These are phyloP conservation scores for Netelia melanura DNA, from an alignment of 2,888 invertebrate genomes.

Conservation along the genomic window DNA sequence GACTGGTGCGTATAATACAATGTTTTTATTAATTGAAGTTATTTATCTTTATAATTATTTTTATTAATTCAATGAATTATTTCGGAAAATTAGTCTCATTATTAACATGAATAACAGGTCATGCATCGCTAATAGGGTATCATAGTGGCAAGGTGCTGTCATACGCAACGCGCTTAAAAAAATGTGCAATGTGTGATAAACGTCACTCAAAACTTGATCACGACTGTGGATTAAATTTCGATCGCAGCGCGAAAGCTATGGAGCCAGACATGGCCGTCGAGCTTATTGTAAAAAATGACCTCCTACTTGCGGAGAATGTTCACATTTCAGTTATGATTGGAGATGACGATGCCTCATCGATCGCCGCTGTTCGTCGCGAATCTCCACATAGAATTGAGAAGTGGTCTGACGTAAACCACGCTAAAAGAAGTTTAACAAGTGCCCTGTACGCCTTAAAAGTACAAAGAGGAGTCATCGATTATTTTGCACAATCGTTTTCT, in stretches of 20 bases:
- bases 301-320: slow-evolving; percentile 55
- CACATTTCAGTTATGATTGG: slow-evolving; percentile 57
- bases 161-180: slow-evolving; percentile 41
- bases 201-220: slow-evolving; percentile 48
- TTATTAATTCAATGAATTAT: neutral
- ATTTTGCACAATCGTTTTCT: slow-evolving; percentile 49
- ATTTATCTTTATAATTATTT: neutral
- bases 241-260: slow-evolving; percentile 60
- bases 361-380: slow-evolving; percentile 60
- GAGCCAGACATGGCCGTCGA: slow-evolving; percentile 42
- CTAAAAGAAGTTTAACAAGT: slow-evolving; percentile 50
- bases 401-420: slow-evolving; percentile 60
- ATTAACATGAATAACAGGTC: slow-evolving; percentile 18
- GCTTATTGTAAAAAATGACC: slow-evolving; percentile 52
- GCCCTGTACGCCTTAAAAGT: slow-evolving; percentile 47
- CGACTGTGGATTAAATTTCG: slow-evolving; percentile 65
- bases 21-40: slow-evolving; percentile 5
- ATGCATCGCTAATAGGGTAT: slow-evolving; percentile 29
- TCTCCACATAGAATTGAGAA: slow-evolving; percentile 39
- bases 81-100: neutral
- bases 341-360: slow-evolving; percentile 66
- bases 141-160: slow-evolving; percentile 35
- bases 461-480: slow-evolving; percentile 49
- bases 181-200: slow-evolving; percentile 39
- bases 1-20: neutral